Evolutionary conservation across 1,140 invertebrate species (phyloP), one percentile per base, ranked within the genome.

Genomic region (Drosophila navojoa): DNA sequence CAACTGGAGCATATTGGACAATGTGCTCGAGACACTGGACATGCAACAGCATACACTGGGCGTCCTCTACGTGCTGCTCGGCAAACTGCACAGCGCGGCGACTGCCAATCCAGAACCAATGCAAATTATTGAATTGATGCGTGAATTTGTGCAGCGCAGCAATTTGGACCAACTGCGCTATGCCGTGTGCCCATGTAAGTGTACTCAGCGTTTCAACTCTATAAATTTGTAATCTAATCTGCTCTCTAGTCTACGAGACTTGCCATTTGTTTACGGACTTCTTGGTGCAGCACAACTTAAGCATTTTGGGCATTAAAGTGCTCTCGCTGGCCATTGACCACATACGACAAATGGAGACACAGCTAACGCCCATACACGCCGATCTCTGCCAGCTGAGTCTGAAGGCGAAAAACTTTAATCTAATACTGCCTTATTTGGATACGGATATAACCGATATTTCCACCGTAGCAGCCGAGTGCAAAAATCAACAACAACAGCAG

Each of bases 301-400:
- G 97, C 44, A 95, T 98, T 54, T 93, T 95, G 87, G 98, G 98
- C 11, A 98, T 99, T 42, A 94, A 95, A 84, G 93, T 98, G 16
- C 86, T 99, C 7, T 94, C 95, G 68, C 95, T 95, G 81, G 98
- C 98, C 6, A 98, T 99, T 75, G 94, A 95, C 50, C 98, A 98
- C 92, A 96, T 98, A 71, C 97, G 98, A 91, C 91, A 96, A 2
- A 95, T 95, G 92, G 96, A 97, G 77, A 96, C 96, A 15, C 97
- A 99, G 90, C 92, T 99, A 40, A 99, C 98, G 19, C 96, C 97
- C 2, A 95, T 99, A 77, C 98, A 99, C 93, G 96, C 97, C 6
- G 97, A 98, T 93, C 93, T 99, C 38, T 98, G 97, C 90, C 97
- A 98, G 92, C 93, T 99, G 3, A 99, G 98, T 93, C 93, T 99